Conservation (phyloP, 2,113 vertebrate genomes). For the Apteryx owenii region DNA sequence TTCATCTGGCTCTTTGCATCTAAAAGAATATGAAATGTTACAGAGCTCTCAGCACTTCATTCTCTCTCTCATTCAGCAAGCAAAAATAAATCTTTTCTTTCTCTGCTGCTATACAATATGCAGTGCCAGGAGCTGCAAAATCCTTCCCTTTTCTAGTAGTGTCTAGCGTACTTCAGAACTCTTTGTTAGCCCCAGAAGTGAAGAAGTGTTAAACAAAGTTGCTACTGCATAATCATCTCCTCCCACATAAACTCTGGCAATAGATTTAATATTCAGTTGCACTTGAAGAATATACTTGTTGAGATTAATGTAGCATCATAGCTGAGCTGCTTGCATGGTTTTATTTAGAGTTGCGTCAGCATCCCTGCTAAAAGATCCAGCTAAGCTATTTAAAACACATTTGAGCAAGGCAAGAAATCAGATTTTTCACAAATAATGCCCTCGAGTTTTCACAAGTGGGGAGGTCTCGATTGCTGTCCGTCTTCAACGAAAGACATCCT, state of each 20-base stretch:
- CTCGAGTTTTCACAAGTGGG: not conserved
- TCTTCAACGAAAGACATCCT: not conserved
- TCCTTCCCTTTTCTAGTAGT: slow-evolving; percentile 83
- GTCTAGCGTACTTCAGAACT: slow-evolving; percentile 34
- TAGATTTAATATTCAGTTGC: slow-evolving; percentile 6
- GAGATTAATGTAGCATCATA: slow-evolving; percentile 2
- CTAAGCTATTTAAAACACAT: not conserved
- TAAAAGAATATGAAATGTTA: slow-evolving; percentile 50
- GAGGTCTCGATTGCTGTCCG: fast-evolving
- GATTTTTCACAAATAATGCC: not conserved
- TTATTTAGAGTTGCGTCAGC: not conserved
- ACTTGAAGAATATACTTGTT: slow-evolving; percentile 18
- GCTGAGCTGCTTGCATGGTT: not conserved
- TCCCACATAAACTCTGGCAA: not conserved
- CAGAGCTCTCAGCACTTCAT: slow-evolving; percentile 60
- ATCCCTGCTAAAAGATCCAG: not conserved
- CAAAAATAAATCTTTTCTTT: slow-evolving; percentile 75
- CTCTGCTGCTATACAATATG: slow-evolving; percentile 32
- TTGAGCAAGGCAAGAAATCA: not conserved
- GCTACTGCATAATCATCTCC: slow-evolving; percentile 41
- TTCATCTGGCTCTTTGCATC: slow-evolving; percentile 58
- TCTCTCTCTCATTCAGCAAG: slow-evolving; percentile 67
- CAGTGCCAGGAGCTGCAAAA: slow-evolving; percentile 72
- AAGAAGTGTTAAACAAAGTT: slow-evolving; percentile 58
- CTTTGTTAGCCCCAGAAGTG: not conserved